A percentile compares a stretch with the other conserved stretches of the same genome.
Conservation (phyloP, 2,113 vertebrate genomes). For the Nematolebias whitei region DNA sequence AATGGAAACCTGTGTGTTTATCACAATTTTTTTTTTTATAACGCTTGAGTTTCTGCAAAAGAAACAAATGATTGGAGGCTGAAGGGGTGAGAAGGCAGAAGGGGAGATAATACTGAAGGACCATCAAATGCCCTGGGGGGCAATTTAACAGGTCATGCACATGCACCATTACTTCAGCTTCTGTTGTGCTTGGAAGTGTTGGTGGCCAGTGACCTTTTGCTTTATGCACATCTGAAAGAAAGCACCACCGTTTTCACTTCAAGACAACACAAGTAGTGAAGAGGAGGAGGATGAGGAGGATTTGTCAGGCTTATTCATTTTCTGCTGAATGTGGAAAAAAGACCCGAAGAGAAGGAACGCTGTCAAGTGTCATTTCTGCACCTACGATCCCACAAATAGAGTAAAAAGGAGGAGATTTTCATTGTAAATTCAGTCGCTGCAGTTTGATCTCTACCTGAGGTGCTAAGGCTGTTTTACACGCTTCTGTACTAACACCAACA, state of each 20-base stretch:
- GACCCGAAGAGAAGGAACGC: conserved; percentile 9
- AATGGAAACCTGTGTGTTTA: not conserved
- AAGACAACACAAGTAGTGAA: conserved; percentile 11
- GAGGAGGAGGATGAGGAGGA: conserved; percentile 20
- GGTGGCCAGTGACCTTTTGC: conserved; percentile 47
- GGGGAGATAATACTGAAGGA: conserved; percentile 9
- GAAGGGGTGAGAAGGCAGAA: not conserved
- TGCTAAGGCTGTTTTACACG: too few relatives aligned
- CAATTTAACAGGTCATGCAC: conserved; percentile 70
- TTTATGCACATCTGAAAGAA: conserved; percentile 9
- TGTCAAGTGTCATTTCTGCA: conserved; percentile 34
- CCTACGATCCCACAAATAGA: conserved; percentile 13
- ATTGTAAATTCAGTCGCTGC: conserved; percentile 11
- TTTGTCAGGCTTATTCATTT: conserved; percentile 39
- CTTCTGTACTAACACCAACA: not conserved
- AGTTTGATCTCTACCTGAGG: not conserved
- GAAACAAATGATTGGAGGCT: not conserved
- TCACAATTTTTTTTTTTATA: too few relatives aligned
- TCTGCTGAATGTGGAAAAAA: conserved; percentile 38
- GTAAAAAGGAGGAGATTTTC: not conserved
- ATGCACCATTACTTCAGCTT: conserved; percentile 13
- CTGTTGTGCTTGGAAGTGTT: conserved; percentile 9
- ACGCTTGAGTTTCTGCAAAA: too few relatives aligned
- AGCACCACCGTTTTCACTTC: conserved; percentile 10
- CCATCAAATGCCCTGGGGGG: conserved; percentile 34